phyloP scores from a whole-genome alignment of 1,140 invertebrate genomes.

The Campodea augens region DNA sequence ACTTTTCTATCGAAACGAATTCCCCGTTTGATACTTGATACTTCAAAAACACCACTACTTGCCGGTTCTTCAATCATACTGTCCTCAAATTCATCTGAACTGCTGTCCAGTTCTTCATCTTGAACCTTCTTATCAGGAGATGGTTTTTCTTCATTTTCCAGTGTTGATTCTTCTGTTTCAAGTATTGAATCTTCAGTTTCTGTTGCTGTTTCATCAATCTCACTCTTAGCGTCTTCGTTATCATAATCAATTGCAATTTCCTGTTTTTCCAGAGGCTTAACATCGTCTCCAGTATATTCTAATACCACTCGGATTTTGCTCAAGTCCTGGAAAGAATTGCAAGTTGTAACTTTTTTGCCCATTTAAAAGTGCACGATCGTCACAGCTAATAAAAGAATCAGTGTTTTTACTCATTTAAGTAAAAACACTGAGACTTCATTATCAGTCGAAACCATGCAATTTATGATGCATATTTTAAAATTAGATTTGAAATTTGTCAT shows the following conservation, averaged over 20 bases:
- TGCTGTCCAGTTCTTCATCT: constrained; percentile 16
- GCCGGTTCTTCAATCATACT: too few species aligned
- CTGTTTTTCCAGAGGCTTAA: constrained; percentile 10
- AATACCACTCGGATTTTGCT: constrained; percentile 55
- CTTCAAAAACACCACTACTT: not conserved
- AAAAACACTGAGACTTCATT: constrained; percentile 8
- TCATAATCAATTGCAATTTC: constrained; percentile 14
- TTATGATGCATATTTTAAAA: not conserved
- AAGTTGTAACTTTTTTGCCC: constrained; percentile 17
- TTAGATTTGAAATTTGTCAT: not conserved
- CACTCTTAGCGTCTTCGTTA: constrained; percentile 10
- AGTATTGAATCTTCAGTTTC: constrained; percentile 13
- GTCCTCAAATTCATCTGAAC: too few species aligned
- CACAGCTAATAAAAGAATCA: constrained; percentile 9
- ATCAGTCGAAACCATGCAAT: not conserved
- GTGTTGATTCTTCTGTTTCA: not conserved
- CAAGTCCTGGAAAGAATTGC: constrained; percentile 51
- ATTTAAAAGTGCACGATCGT: constrained; percentile 9
- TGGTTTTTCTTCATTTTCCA: not conserved
- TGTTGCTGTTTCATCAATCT: constrained; percentile 12
- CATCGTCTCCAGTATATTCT: constrained; percentile 44
- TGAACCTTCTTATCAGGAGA: constrained; percentile 21
- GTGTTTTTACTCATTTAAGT: constrained; percentile 2
- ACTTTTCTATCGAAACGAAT: not conserved
- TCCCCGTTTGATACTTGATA: not conserved